Conservation (phyloP, 2,113 vertebrate species). For the Cettia cetti region DNA sequence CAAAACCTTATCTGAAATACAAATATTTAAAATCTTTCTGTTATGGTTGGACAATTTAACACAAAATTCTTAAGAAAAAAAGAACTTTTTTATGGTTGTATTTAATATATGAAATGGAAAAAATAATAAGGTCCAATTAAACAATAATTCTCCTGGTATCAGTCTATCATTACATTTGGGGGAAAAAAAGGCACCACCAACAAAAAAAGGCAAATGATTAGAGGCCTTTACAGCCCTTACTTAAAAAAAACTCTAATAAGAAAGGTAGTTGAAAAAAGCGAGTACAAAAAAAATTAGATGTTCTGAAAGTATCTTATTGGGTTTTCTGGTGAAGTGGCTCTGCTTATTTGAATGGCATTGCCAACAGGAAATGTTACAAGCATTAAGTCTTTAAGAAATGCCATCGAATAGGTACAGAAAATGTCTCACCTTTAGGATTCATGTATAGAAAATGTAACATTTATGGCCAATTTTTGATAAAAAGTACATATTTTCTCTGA, state of each 20-base stretch:
- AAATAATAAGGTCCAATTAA: background rate
- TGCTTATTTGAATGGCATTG: background rate
- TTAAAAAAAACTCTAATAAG: background rate
- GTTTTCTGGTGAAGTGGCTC: background rate
- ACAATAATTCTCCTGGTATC: background rate
- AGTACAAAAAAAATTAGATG: background rate
- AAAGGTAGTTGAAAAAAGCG: background rate
- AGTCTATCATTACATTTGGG: background rate
- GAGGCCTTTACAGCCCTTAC: background rate
- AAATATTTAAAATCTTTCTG: background rate
- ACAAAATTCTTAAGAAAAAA: background rate
- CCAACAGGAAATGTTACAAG: background rate
- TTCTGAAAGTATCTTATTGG: background rate
- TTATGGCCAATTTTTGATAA: background rate
- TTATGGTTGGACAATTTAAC: background rate
- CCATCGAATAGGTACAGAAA: background rate
- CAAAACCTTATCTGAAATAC: background rate
- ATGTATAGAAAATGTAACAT: background rate
- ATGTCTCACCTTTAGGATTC: background rate
- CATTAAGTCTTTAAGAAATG: background rate
- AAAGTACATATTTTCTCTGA: background rate
- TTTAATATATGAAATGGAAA: background rate
- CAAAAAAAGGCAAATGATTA: background rate
- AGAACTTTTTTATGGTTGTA: background rate
- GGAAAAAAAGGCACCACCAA: background rate